A percentile compares a stretch with the other conserved stretches of the same genome.
These are phyloP conservation scores for Kryptolebias ocellatus DNA, from an alignment of 2,797 vertebrate genomes.

Conservation along the genomic window DNA sequence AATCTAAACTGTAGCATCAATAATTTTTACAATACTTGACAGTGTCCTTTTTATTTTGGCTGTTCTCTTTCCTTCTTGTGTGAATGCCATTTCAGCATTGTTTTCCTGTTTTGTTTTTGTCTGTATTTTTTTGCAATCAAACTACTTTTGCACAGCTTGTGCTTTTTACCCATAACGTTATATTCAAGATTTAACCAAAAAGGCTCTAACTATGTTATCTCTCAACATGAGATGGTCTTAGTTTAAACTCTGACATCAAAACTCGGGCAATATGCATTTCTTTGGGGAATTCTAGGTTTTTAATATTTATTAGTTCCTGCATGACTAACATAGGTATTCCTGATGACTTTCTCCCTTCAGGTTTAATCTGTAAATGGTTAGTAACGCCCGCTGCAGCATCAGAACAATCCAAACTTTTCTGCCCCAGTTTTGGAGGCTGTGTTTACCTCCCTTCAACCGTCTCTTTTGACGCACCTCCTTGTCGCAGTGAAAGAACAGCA, in stretches of 20 bases:
- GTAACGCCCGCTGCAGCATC: slow-evolving; percentile 46
- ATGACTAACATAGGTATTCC: slow-evolving; percentile 19
- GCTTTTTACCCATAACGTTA: too few relatives aligned
- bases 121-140: too few relatives aligned
- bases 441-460: slow-evolving; percentile 57
- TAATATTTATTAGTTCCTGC: too few relatives aligned
- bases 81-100: too few relatives aligned
- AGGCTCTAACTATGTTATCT: too few relatives aligned
- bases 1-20: too few relatives aligned
- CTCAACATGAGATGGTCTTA: too few relatives aligned
- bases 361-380: slow-evolving; percentile 50
- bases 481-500: slow-evolving; percentile 74
- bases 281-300: too few relatives aligned
- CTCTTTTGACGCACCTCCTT: slow-evolving; percentile 71
- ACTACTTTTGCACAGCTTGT: too few relatives aligned
- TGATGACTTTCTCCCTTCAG: slow-evolving; percentile 52
- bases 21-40: background rate
- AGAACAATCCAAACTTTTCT: slow-evolving; percentile 69
- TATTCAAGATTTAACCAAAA: too few relatives aligned
- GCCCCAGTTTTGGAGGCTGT: slow-evolving; percentile 63
- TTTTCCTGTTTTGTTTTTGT: too few relatives aligned
- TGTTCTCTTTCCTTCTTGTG: too few relatives aligned
- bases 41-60: background rate
- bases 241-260: slow-evolving; percentile 47
- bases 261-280: background rate